A percentile compares a stretch with the other conserved stretches of the same genome.
phyloP scores from a whole-genome alignment of 2,113 vertebrate genomes.

The Dipodomys merriami region DNA sequence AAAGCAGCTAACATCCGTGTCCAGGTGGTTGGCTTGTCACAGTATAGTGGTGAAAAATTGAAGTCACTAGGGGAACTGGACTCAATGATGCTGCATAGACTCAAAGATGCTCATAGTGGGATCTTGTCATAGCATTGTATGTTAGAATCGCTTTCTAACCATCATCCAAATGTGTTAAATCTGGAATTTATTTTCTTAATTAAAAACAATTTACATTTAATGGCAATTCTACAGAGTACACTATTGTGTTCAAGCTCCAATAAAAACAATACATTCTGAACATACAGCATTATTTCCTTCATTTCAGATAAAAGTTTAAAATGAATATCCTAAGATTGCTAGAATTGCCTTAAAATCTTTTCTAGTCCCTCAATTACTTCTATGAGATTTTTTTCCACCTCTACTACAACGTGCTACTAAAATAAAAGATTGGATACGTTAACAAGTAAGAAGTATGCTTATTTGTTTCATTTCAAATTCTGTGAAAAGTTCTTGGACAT shows the following conservation, averaged over 20 bases:
- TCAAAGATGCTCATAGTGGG: not conserved
- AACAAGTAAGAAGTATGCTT: not conserved
- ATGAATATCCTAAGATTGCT: not conserved
- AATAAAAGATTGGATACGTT: not conserved
- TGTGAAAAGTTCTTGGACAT: not conserved
- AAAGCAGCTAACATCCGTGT: not conserved
- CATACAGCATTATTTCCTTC: not conserved
- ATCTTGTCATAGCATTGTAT: not conserved
- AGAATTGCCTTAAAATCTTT: not conserved
- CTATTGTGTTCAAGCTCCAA: not conserved
- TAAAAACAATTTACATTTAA: constrained; percentile 48
- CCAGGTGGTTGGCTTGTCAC: not conserved
- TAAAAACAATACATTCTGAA: constrained; percentile 24
- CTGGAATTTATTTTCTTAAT: not conserved
- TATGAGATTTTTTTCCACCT: not conserved
- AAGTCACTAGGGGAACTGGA: not conserved
- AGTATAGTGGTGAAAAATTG: not conserved
- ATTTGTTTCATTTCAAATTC: not conserved
- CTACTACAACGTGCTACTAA: not conserved
- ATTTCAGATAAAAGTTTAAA: constrained; percentile 27
- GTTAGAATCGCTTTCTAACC: not conserved
- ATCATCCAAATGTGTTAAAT: not conserved
- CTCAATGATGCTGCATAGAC: not conserved
- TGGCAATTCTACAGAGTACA: not conserved
- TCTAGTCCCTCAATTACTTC: not conserved